Evolutionary conservation across 1,140 invertebrate species (phyloP).

Genomic region (Brachionus rubens): DNA sequence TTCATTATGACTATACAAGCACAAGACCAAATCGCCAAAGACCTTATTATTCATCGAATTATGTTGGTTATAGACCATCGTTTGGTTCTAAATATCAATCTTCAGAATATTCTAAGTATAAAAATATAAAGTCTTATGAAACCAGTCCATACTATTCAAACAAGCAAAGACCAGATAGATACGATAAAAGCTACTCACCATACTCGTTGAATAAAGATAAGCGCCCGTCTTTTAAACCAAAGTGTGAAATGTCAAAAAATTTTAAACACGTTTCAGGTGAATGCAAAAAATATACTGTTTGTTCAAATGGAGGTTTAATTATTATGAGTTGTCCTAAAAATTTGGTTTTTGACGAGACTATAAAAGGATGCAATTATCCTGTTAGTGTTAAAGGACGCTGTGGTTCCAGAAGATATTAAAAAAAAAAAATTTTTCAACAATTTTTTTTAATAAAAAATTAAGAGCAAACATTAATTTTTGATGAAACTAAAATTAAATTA

Average conservation of each 20-base stretch:
- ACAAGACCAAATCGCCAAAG: too few species aligned
- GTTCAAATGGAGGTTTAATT: background rate
- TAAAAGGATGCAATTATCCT: background rate
- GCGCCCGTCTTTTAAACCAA: background rate
- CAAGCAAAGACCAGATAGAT: too few species aligned
- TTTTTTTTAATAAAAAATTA: background rate
- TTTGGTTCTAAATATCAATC: too few species aligned
- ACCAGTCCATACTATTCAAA: too few species aligned
- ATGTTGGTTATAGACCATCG: too few species aligned
- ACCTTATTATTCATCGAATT: too few species aligned
- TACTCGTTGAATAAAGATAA: background rate
- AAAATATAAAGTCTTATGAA: too few species aligned
- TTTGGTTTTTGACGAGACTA: conserved; percentile 5
- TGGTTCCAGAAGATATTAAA: background rate
- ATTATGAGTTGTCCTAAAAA: background rate
- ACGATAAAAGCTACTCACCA: background rate
- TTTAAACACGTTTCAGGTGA: background rate
- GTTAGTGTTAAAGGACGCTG: background rate
- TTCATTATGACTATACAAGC: too few species aligned
- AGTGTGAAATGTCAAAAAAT: background rate
- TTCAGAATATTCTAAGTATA: too few species aligned
- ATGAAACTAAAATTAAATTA: too few species aligned
- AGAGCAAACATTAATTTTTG: background rate
- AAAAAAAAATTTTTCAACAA: background rate
- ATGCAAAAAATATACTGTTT: background rate